phyloP scores from a whole-genome alignment of 2,797 vertebrate genomes.

The Gastrophryne carolinensis region DNA sequence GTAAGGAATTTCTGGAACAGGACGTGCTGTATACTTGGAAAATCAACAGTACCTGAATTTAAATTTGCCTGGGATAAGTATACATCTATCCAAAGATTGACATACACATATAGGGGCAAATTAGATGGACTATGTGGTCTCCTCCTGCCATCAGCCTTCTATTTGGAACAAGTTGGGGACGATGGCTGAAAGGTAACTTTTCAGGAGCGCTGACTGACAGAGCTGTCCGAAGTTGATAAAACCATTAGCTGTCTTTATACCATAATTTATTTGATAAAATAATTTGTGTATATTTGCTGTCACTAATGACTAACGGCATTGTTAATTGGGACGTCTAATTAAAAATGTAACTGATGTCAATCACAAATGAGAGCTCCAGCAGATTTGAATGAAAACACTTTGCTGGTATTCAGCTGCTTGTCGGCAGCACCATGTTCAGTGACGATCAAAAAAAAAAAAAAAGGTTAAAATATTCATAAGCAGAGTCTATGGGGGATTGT shows the following conservation, averaged over 20 bases:
- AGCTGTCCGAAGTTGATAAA: neutral
- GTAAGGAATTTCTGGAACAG: too few relatives aligned
- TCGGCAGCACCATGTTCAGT: neutral
- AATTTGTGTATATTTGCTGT: neutral
- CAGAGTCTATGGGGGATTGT: slow-evolving; percentile 18
- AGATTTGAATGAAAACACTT: neutral
- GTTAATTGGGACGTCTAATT: neutral
- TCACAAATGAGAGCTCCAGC: neutral
- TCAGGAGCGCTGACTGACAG: too few relatives aligned
- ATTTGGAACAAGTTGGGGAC: too few relatives aligned
- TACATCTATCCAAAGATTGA: too few relatives aligned
- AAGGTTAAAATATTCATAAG: slow-evolving; percentile 31
- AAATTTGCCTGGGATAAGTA: too few relatives aligned
- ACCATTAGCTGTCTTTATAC: neutral
- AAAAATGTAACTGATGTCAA: neutral
- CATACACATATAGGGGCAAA: too few relatives aligned
- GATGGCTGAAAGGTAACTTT: too few relatives aligned
- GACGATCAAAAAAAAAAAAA: neutral
- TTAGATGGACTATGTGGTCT: too few relatives aligned
- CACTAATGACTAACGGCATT: neutral
- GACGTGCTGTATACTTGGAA: too few relatives aligned
- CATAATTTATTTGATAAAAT: neutral
- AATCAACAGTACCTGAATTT: too few relatives aligned
- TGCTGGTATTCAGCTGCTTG: neutral
- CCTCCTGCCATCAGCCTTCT: too few relatives aligned